These are phyloP conservation scores for Xenopus borealis DNA, from an alignment of 2,113 vertebrate genomes.

Conservation along the genomic window DNA sequence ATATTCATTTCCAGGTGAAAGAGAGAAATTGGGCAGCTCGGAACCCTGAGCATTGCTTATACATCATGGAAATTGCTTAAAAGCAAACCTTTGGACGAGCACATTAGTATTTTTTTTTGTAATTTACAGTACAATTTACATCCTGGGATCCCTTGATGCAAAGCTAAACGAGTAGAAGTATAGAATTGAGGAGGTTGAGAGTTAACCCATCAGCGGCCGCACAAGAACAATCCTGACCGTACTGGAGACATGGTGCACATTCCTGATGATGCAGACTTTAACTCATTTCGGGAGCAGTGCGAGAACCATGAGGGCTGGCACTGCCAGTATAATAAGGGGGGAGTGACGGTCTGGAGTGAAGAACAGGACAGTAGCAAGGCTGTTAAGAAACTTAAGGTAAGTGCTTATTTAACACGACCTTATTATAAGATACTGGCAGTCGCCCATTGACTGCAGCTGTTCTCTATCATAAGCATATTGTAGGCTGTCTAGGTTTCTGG, in stretches of 20 bases:
- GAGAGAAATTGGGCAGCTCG: neutral
- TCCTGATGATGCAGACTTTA: slow-evolving; percentile 78
- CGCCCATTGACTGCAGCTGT: no score
- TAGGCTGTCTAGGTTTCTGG: no score
- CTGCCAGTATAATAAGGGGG: slow-evolving; percentile 74
- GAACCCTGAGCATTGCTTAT: neutral
- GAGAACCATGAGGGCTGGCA: slow-evolving; percentile 75
- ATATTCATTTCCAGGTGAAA: neutral
- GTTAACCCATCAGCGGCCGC: slow-evolving; percentile 17
- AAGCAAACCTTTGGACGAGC: neutral
- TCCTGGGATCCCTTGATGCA: neutral
- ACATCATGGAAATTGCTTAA: neutral
- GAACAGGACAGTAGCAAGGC: slow-evolving; percentile 66
- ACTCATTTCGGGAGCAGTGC: slow-evolving; percentile 76
- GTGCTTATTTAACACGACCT: neutral
- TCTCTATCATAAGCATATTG: no score
- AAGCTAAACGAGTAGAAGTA: neutral
- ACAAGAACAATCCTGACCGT: neutral
- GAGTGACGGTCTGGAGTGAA: slow-evolving; percentile 73
- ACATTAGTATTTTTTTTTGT: neutral
- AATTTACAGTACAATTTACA: neutral
- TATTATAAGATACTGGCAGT: no score
- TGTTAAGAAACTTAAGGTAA: slow-evolving; percentile 86
- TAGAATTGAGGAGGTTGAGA: neutral
- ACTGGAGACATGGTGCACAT: slow-evolving; percentile 66